Conservation (phyloP, 2,888 invertebrate genomes). For the Antitype chi region DNA sequence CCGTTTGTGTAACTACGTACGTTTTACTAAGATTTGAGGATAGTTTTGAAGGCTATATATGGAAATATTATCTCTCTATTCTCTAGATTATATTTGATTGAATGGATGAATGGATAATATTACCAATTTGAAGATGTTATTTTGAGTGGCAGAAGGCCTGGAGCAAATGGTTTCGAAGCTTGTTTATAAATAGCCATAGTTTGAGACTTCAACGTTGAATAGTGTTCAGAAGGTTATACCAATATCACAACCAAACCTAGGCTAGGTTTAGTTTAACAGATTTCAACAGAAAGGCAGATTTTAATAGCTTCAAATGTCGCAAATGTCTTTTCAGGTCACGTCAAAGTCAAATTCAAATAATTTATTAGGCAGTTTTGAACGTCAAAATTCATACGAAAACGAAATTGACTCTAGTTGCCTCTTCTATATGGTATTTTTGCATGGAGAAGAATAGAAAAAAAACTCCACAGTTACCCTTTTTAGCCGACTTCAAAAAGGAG, state of each 20-base stretch:
- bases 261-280: background rate
- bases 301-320: background rate
- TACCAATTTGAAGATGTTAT: background rate
- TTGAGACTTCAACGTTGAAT: background rate
- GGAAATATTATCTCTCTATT: background rate
- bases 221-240: background rate
- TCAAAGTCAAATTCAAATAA: background rate
- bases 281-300: no score
- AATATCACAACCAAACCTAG: background rate
- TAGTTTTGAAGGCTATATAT: slow-evolving; percentile 3
- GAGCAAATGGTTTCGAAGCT: background rate
- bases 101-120: background rate
- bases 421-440: background rate
- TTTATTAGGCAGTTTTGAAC: background rate
- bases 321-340: background rate
- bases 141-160: background rate
- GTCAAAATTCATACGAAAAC: no score
- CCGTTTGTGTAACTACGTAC: background rate
- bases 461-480: background rate
- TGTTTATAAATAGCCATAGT: background rate
- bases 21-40: background rate
- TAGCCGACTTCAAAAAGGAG: no score
- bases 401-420: background rate
- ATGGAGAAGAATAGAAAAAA: background rate
- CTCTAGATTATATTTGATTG: background rate